Evolutionary conservation across 2,888 invertebrate genomes (phyloP).

Genomic region (Drosophila mercatorum): DNA sequence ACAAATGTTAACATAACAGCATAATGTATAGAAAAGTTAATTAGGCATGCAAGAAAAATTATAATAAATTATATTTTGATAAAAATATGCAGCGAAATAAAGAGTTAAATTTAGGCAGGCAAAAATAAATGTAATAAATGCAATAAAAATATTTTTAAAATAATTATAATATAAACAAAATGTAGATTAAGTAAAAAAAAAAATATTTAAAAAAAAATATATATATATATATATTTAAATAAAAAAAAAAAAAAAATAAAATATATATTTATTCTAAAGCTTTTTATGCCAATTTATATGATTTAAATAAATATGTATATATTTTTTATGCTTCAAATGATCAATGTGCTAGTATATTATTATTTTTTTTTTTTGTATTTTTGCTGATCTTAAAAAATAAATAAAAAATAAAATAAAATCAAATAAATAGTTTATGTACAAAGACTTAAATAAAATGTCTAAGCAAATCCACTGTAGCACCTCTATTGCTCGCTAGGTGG

Average conservation of each 20-base stretch:
- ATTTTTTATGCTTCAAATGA: constrained; percentile 12
- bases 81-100: constrained; percentile 23
- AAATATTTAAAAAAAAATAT: background rate
- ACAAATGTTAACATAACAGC: constrained; percentile 48
- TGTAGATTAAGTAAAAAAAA: constrained; percentile 1
- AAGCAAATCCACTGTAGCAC: background rate
- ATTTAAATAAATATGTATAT: constrained; percentile 8
- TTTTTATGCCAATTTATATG: constrained; percentile 24
- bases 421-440: background rate
- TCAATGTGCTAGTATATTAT: constrained; percentile 9
- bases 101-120: background rate
- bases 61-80: constrained; percentile 57
- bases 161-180: background rate
- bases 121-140: background rate
- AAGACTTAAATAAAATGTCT: no score
- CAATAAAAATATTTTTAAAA: background rate
- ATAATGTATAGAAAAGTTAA: constrained; percentile 16
- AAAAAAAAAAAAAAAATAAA: background rate
- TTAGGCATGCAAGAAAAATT: constrained; percentile 23
- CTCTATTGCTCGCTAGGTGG: constrained; percentile 3
- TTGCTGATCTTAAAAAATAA: constrained; percentile 49
- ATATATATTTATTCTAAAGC: constrained; percentile 26
- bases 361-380: constrained; percentile 36
- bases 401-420: constrained; percentile 20
- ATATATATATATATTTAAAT: background rate